Percentiles rank a stretch among this genome's conserved stretches.
These are phyloP conservation scores for Tupaia tana DNA, from an alignment of 2,113 vertebrate species.

Conservation along the genomic window DNA sequence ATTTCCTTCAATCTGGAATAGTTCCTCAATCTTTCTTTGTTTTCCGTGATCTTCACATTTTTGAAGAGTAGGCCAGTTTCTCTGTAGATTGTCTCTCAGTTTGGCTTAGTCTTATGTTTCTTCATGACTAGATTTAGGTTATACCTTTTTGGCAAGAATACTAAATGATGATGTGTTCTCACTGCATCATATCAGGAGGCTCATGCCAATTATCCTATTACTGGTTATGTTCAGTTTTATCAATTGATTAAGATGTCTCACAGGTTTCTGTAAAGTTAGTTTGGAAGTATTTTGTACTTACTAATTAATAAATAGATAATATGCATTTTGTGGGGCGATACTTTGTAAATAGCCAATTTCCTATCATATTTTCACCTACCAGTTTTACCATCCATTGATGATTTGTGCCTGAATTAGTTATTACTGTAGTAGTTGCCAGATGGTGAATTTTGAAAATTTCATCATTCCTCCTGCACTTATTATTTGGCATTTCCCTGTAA, in stretches of 20 bases:
- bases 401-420: constrained; percentile 62
- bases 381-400: constrained; percentile 15
- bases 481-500: constrained; percentile 51
- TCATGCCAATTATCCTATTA: background rate
- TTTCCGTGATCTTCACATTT: constrained; percentile 41
- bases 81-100: background rate
- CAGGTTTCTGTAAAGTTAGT: constrained; percentile 28
- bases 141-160: background rate
- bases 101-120: constrained; percentile 37
- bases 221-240: constrained; percentile 7
- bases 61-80: background rate
- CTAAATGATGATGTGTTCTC: background rate
- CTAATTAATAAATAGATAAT: constrained; percentile 33
- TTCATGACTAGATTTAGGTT: constrained; percentile 15
- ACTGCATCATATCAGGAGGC: background rate
- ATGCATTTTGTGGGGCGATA: background rate
- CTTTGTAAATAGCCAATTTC: constrained; percentile 45
- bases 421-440: constrained; percentile 58
- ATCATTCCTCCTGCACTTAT: constrained; percentile 48
- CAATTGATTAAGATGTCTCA: constrained; percentile 8
- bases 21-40: background rate
- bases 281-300: constrained; percentile 42
- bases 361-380: constrained; percentile 2
- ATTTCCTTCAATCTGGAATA: background rate
- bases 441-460: constrained; percentile 58